Evolutionary conservation across 2,888 invertebrate species (phyloP).

Genomic region (Sthenelais limicola): DNA sequence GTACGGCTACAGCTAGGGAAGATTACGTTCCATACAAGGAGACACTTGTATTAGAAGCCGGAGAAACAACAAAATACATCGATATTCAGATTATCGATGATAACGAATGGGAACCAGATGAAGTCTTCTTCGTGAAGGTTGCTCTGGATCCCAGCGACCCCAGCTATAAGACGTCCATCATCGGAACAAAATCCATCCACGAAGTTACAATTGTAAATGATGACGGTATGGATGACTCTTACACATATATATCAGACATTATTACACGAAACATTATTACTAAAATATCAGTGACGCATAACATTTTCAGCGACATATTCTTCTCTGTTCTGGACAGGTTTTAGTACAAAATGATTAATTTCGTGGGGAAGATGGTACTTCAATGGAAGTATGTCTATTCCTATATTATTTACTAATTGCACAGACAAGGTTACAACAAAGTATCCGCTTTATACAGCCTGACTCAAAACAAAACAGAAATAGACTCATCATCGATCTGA

Average conservation of each 20-base stretch:
- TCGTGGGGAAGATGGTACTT: too few species aligned
- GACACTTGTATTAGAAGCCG: constrained; percentile 74
- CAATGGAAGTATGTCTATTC: too few species aligned
- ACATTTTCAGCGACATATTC: too few species aligned
- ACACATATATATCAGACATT: background rate
- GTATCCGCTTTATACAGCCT: too few species aligned
- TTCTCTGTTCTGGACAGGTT: too few species aligned
- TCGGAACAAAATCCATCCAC: constrained; percentile 74
- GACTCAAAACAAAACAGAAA: too few species aligned
- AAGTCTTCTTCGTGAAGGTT: constrained; percentile 77
- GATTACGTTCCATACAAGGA: constrained; percentile 76
- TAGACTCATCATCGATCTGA: too few species aligned
- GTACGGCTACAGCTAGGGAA: constrained; percentile 75
- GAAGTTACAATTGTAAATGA: constrained; percentile 77
- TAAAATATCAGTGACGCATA: too few species aligned
- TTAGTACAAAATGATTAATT: too few species aligned
- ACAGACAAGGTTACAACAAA: too few species aligned
- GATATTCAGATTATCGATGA: constrained; percentile 76
- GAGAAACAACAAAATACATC: constrained; percentile 74
- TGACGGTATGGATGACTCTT: constrained; percentile 74
- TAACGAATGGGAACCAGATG: constrained; percentile 78
- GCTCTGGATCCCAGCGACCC: constrained; percentile 48
- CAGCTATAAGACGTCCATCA: constrained; percentile 31
- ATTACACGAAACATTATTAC: background rate
- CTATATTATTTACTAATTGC: too few species aligned